Base-by-base conservation (phyloP, 2,888 invertebrate genomes). In the Pristionchus fissidentatus region DNA sequence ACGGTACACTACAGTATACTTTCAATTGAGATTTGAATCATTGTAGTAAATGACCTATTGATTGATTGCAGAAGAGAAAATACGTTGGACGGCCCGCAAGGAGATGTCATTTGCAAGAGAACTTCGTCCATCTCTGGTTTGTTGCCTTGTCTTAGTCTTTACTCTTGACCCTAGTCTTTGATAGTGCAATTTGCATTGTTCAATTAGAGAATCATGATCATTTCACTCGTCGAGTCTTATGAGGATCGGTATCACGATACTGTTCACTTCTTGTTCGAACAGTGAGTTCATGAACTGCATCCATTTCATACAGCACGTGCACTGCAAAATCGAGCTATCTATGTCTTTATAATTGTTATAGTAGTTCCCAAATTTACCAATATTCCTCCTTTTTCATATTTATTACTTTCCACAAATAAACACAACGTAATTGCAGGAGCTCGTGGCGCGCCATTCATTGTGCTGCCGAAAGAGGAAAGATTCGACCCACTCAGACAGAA, bases 401-500 rank as follows among this genome's bases (percentile, higher is more conserved):
- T 15, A 38, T 41, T 26, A 3, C 8, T 66, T 15, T 66, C 66
- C 13, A 13, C 2, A 66, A 26, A 5, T 2, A 35, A 19, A 43
- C 1, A 29, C 10, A 7, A 75, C 43, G 10, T 26, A 13, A 1
- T 35, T 52, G 29, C n/a, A 81, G 80, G 80, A 1, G 38, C 38
- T 26, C 57, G 73, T 26, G 70, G 49, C 13, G 70, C 83, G 32
- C 83, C 83, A 22, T 83, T 83, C 73, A 83, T 90, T 26, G 85
- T 88, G 38, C 85, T 90, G 35, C 88, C 89, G 13, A 84, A 84
- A 1, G 93, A 94, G 83, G 94, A 94, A 89, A 93, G 94, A 38
- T 95, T 95, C 91, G 93, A 94, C 70, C 95, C 95, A 93, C 92
- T 95, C 83, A 94, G 94, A 89, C 94, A 95, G 92, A 95, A 95